Conservation (phyloP, 2,888 invertebrate genomes). For the Conops quadrifasciatus region DNA sequence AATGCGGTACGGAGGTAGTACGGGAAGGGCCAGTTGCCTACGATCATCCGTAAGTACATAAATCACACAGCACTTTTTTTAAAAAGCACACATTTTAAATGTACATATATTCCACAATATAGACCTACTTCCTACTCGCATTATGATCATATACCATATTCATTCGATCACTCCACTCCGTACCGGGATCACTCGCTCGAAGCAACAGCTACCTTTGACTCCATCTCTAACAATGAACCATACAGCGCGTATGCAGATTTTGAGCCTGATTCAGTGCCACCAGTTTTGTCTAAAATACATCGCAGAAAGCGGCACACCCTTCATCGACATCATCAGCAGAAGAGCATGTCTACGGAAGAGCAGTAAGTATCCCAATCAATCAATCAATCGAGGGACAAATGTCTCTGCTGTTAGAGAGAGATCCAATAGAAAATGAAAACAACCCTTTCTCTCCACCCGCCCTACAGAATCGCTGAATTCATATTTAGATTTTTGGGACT, state of each 20-base stretch:
- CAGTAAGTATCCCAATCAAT: constrained; percentile 55
- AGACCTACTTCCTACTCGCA: constrained; percentile 43
- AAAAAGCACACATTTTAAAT: too few species aligned
- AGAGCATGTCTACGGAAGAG: constrained; percentile 53
- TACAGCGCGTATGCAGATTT: constrained; percentile 56
- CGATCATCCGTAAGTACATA: constrained; percentile 60
- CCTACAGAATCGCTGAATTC: constrained; percentile 59
- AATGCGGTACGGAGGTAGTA: constrained; percentile 49
- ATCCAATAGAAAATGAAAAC: not conserved
- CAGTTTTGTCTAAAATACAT: constrained; percentile 26
- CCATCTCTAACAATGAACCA: constrained; percentile 52
- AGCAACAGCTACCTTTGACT: constrained; percentile 31
- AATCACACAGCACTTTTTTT: too few species aligned
- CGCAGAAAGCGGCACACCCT: constrained; percentile 48
- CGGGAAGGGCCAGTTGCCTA: constrained; percentile 50
- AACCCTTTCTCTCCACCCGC: not conserved
- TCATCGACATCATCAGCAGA: constrained; percentile 23
- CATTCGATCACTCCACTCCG: constrained; percentile 48
- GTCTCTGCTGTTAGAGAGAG: not conserved
- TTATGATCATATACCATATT: constrained; percentile 55
- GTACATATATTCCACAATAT: not conserved
- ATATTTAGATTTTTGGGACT: constrained; percentile 63
- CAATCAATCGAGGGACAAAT: too few species aligned
- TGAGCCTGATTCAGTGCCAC: constrained; percentile 44
- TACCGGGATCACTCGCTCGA: constrained; percentile 44